These are phyloP conservation scores for Pongo pygmaeus DNA, from an alignment of 2,113 vertebrate genomes.

Conservation along the genomic window DNA sequence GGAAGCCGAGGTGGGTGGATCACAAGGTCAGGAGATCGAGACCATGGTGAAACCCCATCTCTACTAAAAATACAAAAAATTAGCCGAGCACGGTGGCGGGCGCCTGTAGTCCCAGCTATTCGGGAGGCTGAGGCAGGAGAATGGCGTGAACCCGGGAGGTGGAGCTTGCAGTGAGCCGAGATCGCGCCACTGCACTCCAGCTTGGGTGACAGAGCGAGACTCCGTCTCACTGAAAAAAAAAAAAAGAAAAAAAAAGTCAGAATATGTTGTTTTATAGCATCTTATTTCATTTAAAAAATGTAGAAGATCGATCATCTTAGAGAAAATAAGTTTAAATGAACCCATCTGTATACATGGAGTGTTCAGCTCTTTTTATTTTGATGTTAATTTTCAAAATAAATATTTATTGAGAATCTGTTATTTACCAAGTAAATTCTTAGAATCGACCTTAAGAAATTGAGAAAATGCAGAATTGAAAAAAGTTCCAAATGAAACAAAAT, in stretches of 20 bases:
- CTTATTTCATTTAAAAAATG: neutral
- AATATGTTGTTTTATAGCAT: neutral
- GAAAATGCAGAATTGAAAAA: neutral
- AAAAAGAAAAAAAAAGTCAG: neutral
- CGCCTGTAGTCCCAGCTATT: too few relatives aligned
- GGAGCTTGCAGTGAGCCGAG: too few relatives aligned
- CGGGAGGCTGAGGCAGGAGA: too few relatives aligned
- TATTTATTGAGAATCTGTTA: neutral
- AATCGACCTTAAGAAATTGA: conserved; percentile 42
- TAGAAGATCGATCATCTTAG: neutral
- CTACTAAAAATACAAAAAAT: too few relatives aligned
- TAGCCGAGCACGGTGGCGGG: too few relatives aligned
- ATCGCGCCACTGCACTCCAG: too few relatives aligned
- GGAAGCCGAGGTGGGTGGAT: too few relatives aligned
- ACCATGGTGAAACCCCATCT: too few relatives aligned
- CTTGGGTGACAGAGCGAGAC: too few relatives aligned
- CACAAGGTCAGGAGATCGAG: too few relatives aligned
- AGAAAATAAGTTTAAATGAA: conserved; percentile 8
- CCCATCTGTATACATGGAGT: neutral
- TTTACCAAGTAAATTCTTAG: neutral
- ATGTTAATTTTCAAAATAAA: neutral
- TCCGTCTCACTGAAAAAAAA: too few relatives aligned
- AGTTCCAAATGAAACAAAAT: neutral
- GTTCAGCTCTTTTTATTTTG: neutral
- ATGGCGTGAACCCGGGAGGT: too few relatives aligned